Percentiles rank a stretch among this genome's conserved stretches.
phyloP scores from a whole-genome alignment of 2,888 invertebrate species.

The Heliconius ethilla region DNA sequence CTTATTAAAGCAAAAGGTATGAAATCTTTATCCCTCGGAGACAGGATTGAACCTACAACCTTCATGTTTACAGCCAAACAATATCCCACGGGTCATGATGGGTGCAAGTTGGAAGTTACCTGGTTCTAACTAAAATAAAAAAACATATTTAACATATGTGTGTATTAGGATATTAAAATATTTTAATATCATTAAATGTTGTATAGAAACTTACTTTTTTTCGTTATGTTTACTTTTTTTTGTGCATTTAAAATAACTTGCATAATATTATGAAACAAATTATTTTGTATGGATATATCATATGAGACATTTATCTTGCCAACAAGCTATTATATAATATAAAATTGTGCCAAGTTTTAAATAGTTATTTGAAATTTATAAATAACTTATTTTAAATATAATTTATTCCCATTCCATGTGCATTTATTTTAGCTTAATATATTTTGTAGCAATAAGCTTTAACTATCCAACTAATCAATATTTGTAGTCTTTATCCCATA shows the following conservation, averaged over 20 bases:
- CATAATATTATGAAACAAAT: background rate
- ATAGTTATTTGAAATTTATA: background rate
- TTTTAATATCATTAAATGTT: background rate
- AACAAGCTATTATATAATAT: conserved; percentile 2
- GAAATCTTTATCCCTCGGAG: no score
- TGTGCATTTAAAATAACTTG: background rate
- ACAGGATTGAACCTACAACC: no score
- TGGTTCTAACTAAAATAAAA: no score
- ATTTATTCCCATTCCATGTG: background rate
- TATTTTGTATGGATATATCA: background rate
- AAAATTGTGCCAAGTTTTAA: conserved; percentile 3
- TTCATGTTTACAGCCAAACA: no score
- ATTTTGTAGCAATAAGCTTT: no score
- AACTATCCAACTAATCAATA: no score
- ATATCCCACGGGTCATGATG: no score
- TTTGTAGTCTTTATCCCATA: no score
- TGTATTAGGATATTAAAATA: no score
- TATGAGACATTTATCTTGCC: background rate
- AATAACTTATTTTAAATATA: background rate
- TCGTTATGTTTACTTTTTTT: background rate
- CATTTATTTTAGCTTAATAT: background rate
- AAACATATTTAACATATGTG: no score
- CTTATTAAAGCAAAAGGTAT: no score
- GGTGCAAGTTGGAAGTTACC: no score
- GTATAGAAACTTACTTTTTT: background rate